Evolutionary conservation across 2,113 vertebrate species (phyloP).

Genomic region (Strix aluco): DNA sequence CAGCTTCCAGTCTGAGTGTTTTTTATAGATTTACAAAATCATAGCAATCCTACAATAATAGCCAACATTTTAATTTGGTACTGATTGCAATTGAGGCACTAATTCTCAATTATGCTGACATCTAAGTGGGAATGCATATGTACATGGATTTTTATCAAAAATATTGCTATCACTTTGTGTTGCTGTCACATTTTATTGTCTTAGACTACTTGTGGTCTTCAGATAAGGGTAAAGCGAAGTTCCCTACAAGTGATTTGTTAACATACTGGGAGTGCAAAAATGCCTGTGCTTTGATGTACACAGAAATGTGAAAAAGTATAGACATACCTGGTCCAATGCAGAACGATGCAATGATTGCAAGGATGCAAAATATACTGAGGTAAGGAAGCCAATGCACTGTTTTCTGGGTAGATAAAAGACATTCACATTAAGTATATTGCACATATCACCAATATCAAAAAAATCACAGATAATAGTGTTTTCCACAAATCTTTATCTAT

Average conservation of each 20-base stretch:
- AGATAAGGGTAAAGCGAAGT: neutral
- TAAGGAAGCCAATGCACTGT: constrained; percentile 83
- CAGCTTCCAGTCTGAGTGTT: neutral
- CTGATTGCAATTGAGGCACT: neutral
- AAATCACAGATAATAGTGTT: neutral
- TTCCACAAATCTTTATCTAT: neutral
- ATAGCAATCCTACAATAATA: neutral
- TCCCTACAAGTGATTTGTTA: neutral
- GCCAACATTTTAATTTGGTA: neutral
- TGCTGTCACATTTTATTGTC: neutral
- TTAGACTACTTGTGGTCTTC: neutral
- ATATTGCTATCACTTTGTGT: neutral
- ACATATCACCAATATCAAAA: accelerated
- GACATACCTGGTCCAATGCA: constrained; percentile 92
- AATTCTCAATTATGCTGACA: neutral
- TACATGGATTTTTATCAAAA: neutral
- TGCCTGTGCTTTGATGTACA: neutral
- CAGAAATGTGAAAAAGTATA: neutral
- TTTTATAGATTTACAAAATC: neutral
- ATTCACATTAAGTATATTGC: neutral
- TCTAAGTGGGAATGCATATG: neutral
- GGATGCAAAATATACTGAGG: constrained; percentile 86
- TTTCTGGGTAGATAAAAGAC: constrained; percentile 65
- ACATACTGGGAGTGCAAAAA: neutral
- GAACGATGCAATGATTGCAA: constrained; percentile 90